These are phyloP conservation scores for Papilio elwesi DNA, from an alignment of 2,888 invertebrate species.

Conservation along the genomic window DNA sequence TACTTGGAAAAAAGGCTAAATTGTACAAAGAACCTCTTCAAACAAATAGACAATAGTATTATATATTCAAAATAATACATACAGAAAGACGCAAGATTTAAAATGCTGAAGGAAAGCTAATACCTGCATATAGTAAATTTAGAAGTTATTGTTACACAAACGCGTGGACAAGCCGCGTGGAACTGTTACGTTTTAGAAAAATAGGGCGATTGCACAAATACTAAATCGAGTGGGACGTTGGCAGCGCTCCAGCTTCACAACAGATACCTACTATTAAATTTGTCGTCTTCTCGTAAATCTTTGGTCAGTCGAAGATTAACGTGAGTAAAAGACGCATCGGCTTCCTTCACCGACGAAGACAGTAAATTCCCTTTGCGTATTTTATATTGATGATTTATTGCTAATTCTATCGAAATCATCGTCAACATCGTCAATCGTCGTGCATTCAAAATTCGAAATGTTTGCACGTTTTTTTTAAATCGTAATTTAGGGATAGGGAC, in stretches of 20 bases:
- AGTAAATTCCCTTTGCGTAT: neutral
- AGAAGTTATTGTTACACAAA: conserved; percentile 22
- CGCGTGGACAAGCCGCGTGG: conserved; percentile 67
- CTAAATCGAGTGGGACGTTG: conserved; percentile 74
- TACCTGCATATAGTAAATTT: conserved; percentile 15
- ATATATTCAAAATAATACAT: neutral
- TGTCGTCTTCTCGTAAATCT: conserved; percentile 61
- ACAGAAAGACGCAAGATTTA: neutral
- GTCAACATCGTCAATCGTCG: too few species aligned
- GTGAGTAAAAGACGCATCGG: conserved; percentile 34
- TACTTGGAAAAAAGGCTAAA: too few species aligned
- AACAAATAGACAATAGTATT: too few species aligned
- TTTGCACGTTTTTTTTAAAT: too few species aligned
- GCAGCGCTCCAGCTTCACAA: conserved; percentile 73
- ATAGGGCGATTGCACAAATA: conserved; percentile 83
- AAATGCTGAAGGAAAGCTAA: neutral
- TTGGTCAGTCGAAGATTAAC: conserved; percentile 48
- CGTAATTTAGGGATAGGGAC: too few species aligned
- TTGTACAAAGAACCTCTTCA: too few species aligned
- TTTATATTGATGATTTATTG: neutral
- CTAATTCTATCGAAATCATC: too few species aligned
- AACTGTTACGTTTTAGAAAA: conserved; percentile 79
- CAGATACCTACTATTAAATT: conserved; percentile 68
- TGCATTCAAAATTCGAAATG: too few species aligned
- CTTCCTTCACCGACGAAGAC: neutral